A percentile compares a stretch with the other conserved stretches of the same genome.
phyloP scores from a whole-genome alignment of 1,140 invertebrate genomes.

The Trichomalopsis sarcophagae region DNA sequence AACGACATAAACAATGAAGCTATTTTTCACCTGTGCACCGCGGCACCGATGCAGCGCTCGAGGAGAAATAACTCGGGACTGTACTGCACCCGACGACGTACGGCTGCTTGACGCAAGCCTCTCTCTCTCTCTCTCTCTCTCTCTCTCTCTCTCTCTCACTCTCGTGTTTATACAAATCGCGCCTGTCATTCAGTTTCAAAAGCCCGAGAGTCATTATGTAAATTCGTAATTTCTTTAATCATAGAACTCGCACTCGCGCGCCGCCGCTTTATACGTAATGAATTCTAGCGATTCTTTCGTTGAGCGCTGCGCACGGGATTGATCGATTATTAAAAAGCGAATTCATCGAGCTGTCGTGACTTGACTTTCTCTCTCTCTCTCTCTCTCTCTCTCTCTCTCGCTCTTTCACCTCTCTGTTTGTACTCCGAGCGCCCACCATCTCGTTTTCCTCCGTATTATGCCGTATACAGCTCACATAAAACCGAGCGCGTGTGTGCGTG shows the following conservation, averaged over 20 bases:
- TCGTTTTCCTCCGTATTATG: background rate
- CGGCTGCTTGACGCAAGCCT: conserved; percentile 29
- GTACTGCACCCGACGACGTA: background rate
- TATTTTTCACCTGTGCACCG: conserved; percentile 27
- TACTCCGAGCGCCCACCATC: background rate
- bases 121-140: background rate
- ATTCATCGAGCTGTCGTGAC: conserved; percentile 56
- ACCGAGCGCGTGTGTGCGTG: background rate
- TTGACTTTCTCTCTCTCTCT: conserved; percentile 32
- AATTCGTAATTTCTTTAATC: conserved; percentile 50
- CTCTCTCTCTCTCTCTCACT: background rate
- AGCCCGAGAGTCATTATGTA: conserved; percentile 45
- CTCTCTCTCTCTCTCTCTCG: too few relatives aligned
- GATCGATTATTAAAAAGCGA: conserved; percentile 52
- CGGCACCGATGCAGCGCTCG: background rate
- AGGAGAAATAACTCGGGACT: background rate
- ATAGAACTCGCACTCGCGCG: background rate
- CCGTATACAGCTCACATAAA: background rate
- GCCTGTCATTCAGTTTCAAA: conserved; percentile 55
- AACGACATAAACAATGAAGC: conserved; percentile 41
- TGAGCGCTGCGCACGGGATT: conserved; percentile 32
- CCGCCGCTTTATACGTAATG: background rate
- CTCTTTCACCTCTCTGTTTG: background rate
- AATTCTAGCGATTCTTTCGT: conserved; percentile 33
- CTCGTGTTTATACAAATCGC: conserved; percentile 46